Percentiles rank a stretch among this genome's conserved stretches.
Evolutionary conservation across 1,140 invertebrate genomes (phyloP).

Genomic region (Teleogryllus occipitalis): DNA sequence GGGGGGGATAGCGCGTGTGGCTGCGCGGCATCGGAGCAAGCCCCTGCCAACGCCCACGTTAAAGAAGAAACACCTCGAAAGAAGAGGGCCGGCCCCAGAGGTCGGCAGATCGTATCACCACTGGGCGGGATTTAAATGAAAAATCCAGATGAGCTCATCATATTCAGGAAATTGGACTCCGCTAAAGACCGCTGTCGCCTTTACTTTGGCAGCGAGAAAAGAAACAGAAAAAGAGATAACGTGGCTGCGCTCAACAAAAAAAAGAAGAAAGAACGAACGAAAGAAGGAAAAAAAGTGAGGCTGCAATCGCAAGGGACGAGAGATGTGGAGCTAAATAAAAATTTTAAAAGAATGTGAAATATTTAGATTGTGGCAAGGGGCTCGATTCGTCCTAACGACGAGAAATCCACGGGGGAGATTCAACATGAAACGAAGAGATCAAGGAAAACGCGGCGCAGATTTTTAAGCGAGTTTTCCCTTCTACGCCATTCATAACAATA

Average conservation of each 20-base stretch:
- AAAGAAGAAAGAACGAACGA: background rate
- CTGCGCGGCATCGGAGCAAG: background rate
- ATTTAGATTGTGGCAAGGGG: background rate
- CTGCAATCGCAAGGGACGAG: background rate
- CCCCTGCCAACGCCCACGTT: background rate
- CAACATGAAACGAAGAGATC: too few relatives aligned
- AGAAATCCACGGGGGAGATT: too few relatives aligned
- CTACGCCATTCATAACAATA: too few relatives aligned
- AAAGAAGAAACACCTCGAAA: background rate
- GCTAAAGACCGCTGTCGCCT: slow-evolving; percentile 2
- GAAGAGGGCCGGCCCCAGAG: background rate
- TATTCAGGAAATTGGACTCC: slow-evolving; percentile 1
- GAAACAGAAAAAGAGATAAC: background rate
- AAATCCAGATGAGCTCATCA: slow-evolving; percentile 4
- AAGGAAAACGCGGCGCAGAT: too few relatives aligned
- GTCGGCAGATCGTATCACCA: background rate
- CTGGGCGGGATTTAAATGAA: background rate
- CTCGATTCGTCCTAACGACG: too few relatives aligned
- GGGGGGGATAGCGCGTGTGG: too few relatives aligned
- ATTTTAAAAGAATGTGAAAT: background rate
- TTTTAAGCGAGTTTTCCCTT: too few relatives aligned
- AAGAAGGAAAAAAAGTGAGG: background rate
- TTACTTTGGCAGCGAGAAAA: background rate
- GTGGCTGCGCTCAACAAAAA: background rate
- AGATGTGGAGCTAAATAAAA: background rate